Evolutionary conservation across 2,797 vertebrate genomes (phyloP).

Genomic region (Scleropages formosus): DNA sequence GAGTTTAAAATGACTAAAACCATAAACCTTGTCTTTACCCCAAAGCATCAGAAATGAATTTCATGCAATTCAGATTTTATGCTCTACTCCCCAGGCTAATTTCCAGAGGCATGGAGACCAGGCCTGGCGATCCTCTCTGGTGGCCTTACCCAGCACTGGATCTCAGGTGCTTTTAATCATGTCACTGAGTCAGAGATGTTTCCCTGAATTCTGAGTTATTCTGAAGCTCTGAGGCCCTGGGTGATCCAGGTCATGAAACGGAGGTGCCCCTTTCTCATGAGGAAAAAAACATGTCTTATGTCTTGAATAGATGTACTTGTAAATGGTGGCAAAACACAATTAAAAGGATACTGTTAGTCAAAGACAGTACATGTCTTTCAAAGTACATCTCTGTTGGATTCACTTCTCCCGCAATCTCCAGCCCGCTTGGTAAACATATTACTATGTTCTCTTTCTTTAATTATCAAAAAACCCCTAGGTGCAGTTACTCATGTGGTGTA

Average conservation of each 20-base stretch:
- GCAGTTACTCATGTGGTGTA: too few species aligned
- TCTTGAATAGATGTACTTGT: background rate
- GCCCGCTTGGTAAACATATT: too few species aligned
- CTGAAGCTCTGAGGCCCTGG: conserved; percentile 34
- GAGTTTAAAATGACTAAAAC: conserved; percentile 29
- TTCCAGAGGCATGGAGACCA: conserved; percentile 31
- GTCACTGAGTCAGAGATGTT: conserved; percentile 35
- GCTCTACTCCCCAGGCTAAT: conserved; percentile 36
- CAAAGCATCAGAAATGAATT: conserved; percentile 21
- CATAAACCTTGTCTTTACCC: conserved; percentile 11
- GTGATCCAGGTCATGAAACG: background rate
- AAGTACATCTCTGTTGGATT: too few species aligned
- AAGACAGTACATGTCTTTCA: too few species aligned
- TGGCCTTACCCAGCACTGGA: conserved; percentile 41
- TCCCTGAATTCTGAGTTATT: conserved; percentile 39
- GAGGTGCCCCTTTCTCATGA: background rate
- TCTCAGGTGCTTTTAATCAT: conserved; percentile 46
- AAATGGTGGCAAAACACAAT: background rate
- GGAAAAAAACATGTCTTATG: background rate
- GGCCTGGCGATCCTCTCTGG: conserved; percentile 34
- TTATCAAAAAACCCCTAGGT: too few species aligned
- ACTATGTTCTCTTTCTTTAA: too few species aligned
- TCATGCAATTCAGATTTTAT: conserved; percentile 31
- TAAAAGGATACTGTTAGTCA: too few species aligned
- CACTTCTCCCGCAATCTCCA: too few species aligned